Conservation (phyloP, 1,140 invertebrate species). For the Caerostris extrusa region DNA sequence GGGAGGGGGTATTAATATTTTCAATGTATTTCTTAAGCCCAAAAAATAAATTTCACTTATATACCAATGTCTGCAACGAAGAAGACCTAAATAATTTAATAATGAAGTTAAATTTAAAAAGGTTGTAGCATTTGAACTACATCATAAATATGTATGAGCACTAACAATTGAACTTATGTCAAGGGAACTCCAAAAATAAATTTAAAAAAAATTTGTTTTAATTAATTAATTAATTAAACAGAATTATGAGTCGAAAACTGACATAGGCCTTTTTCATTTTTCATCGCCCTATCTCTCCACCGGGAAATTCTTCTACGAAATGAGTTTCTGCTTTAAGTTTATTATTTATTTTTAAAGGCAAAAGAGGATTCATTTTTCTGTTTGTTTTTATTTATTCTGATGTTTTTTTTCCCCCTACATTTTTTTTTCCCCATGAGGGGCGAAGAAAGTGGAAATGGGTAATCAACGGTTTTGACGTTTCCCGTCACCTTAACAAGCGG, state of each 20-base stretch:
- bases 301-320: slow-evolving; percentile 18
- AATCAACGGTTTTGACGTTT: slow-evolving; percentile 67
- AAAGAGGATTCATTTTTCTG: slow-evolving; percentile 51
- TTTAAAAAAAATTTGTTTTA: not conserved
- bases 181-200: not conserved
- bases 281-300: not conserved
- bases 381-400: slow-evolving; percentile 61
- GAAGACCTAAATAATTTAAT: too few species aligned
- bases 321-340: slow-evolving; percentile 31
- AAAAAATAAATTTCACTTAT: too few species aligned
- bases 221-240: too few species aligned
- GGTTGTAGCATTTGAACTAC: too few species aligned
- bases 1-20: too few species aligned
- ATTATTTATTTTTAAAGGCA: slow-evolving; percentile 56
- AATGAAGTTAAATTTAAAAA: too few species aligned
- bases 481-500: not conserved
- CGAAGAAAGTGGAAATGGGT: slow-evolving; percentile 54
- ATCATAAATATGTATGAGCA: not conserved
- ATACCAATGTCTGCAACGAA: too few species aligned
- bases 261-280: slow-evolving; percentile 62
- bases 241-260: not conserved
- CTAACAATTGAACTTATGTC: not conserved
- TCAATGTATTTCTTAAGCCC: too few species aligned
- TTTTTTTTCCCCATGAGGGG: not conserved
- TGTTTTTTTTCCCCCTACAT: not conserved